These are phyloP conservation scores for Limnephilus marmoratus DNA, from an alignment of 2,888 invertebrate species.

Conservation along the genomic window DNA sequence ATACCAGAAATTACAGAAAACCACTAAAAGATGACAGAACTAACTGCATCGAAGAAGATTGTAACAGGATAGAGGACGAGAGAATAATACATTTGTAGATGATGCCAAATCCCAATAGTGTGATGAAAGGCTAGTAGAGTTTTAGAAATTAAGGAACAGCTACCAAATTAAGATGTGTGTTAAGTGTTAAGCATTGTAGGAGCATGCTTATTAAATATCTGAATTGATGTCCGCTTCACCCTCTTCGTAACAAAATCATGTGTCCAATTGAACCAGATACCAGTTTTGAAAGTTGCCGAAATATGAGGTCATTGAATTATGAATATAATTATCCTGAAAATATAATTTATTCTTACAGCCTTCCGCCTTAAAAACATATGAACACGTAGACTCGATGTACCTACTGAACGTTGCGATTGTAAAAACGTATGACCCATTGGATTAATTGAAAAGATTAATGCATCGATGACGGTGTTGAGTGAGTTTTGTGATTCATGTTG, in stretches of 20 bases:
- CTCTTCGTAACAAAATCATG: background rate
- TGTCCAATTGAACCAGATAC: background rate
- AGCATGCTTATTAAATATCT: background rate
- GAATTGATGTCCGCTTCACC: background rate
- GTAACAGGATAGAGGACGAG: background rate
- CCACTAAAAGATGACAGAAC: background rate
- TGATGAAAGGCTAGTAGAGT: background rate
- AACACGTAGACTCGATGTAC: background rate
- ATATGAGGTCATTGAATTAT: constrained; percentile 49
- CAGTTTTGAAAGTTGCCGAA: constrained; percentile 46
- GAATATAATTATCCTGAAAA: constrained; percentile 28
- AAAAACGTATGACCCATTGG: background rate
- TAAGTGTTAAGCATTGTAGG: background rate
- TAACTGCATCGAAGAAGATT: background rate
- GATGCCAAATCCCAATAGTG: background rate
- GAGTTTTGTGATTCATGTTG: background rate
- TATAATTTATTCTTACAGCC: constrained; percentile 22
- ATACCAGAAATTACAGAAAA: background rate
- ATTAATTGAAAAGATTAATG: background rate
- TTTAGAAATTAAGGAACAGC: background rate
- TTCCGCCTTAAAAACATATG: constrained; percentile 17
- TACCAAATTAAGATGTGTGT: too few relatives aligned
- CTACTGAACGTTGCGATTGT: background rate
- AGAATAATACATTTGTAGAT: background rate
- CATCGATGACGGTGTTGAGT: background rate